Conservation (phyloP, 2,888 invertebrate genomes). For the Phragmatobia fuliginosa region DNA sequence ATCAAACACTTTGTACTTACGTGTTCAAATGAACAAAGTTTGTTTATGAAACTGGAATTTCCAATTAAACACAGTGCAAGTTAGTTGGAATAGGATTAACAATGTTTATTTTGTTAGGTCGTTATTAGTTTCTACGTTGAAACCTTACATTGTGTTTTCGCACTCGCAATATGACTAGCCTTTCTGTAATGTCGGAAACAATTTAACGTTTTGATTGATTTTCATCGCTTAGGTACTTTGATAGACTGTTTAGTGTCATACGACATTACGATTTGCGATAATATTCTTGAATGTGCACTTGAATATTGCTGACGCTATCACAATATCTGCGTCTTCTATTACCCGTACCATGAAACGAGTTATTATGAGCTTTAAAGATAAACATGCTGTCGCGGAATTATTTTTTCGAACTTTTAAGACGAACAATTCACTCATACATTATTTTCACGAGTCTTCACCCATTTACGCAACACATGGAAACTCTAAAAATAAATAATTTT, state of each 20-base stretch:
- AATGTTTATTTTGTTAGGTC: slow-evolving; percentile 43
- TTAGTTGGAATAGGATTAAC: slow-evolving; percentile 51
- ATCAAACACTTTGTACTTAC: slow-evolving; percentile 42
- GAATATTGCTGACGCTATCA: too few species aligned
- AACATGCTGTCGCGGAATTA: too few species aligned
- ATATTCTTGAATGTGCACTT: neutral
- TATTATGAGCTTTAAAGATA: too few species aligned
- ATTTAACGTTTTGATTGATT: slow-evolving; percentile 37
- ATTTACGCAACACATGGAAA: too few species aligned
- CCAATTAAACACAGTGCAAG: slow-evolving; percentile 55
- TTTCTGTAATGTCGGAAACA: slow-evolving; percentile 9
- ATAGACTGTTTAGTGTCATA: too few species aligned
- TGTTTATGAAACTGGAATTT: slow-evolving; percentile 54
- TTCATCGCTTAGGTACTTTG: slow-evolving; percentile 1
- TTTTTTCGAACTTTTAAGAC: too few species aligned
- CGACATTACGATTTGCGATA: too few species aligned
- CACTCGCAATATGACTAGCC: slow-evolving; percentile 4
- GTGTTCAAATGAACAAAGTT: slow-evolving; percentile 54
- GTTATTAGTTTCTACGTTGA: slow-evolving; percentile 51
- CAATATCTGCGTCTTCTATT: too few species aligned
- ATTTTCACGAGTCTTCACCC: too few species aligned
- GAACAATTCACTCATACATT: too few species aligned
- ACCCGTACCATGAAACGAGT: too few species aligned
- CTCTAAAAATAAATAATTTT: too few species aligned
- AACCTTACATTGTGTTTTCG: slow-evolving; percentile 32